phyloP scores from a whole-genome alignment of 2,888 invertebrate genomes.

The Sarcophaga caerulescens region DNA sequence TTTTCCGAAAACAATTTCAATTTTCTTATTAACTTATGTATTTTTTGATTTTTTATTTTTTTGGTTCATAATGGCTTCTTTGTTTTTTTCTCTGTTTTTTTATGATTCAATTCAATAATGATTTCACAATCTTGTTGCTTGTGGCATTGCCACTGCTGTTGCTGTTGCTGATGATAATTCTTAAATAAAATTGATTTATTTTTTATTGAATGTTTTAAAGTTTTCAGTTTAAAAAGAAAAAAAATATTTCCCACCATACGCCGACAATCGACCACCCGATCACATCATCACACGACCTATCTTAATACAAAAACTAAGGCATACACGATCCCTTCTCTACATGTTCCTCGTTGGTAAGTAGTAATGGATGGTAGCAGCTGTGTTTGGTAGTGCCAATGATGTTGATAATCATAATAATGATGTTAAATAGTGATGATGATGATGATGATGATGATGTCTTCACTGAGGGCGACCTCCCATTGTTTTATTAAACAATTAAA shows the following conservation, averaged over 20 bases:
- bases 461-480: conserved; percentile 74
- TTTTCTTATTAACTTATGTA: too few species aligned
- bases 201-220: conserved; percentile 57
- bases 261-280: conserved; percentile 48
- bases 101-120: conserved; percentile 40
- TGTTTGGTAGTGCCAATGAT: not conserved
- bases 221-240: not conserved
- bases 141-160: not conserved
- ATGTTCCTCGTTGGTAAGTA: not conserved
- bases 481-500: conserved; percentile 78
- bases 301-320: conserved; percentile 39
- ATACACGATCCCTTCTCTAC: not conserved
- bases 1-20: too few species aligned
- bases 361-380: not conserved
- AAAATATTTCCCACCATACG: conserved; percentile 56
- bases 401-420: not conserved
- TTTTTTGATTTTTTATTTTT: not conserved
- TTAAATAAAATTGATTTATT: conserved; percentile 68
- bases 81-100: conserved; percentile 27
- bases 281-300: conserved; percentile 59
- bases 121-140: conserved; percentile 57
- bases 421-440: not conserved
- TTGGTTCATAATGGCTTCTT: not conserved
- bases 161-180: conserved; percentile 29
- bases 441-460: not conserved